A percentile compares a stretch with the other conserved stretches of the same genome.
Conservation (phyloP, 2,113 vertebrate species). For the Corythaeola cristata region DNA sequence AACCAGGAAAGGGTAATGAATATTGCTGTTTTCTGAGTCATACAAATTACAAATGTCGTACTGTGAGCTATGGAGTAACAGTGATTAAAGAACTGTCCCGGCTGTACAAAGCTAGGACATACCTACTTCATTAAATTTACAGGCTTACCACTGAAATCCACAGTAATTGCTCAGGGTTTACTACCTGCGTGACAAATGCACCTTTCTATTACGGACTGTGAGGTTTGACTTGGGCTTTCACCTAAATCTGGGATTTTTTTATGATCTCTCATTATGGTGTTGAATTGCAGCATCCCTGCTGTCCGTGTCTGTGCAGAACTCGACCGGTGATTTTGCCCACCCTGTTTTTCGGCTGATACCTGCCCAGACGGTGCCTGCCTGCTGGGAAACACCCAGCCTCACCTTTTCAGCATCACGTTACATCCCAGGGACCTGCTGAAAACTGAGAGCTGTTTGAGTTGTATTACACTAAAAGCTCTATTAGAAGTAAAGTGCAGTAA, state of each 20-base stretch:
- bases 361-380: background rate
- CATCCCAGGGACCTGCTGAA: background rate
- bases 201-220: background rate
- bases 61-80: accelerated
- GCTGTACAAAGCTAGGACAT: background rate
- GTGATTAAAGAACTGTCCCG: background rate
- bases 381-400: background rate
- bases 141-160: background rate
- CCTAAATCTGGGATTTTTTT: constrained; percentile 1
- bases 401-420: background rate
- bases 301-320: background rate
- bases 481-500: background rate
- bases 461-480: background rate
- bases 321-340: background rate
- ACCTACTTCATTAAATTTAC: background rate
- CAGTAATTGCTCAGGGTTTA: background rate
- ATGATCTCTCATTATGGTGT: background rate
- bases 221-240: background rate
- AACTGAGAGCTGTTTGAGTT: background rate
- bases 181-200: constrained; percentile 8
- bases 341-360: background rate
- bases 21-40: background rate
- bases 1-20: background rate
- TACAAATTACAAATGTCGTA: accelerated
- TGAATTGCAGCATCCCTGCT: constrained; percentile 4